A percentile compares a stretch with the other conserved stretches of the same genome.
phyloP scores from a whole-genome alignment of 2,888 invertebrate genomes.

The Gnatocerus cornutus region DNA sequence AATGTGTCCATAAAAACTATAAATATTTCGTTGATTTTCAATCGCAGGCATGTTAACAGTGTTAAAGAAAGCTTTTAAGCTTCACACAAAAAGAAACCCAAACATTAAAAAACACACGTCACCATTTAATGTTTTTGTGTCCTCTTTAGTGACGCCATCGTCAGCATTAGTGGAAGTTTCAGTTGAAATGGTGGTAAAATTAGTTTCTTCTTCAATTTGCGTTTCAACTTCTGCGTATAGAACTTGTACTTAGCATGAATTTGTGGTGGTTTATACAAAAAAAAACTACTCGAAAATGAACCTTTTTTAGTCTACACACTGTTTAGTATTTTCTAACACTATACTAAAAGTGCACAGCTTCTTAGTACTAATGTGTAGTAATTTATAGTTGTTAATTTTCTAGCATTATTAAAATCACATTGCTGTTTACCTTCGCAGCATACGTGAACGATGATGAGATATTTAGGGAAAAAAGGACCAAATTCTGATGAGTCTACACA shows the following conservation, averaged over 20 bases:
- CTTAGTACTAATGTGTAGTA: too few species aligned
- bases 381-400: background rate
- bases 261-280: background rate
- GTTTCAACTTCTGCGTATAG: slow-evolving; percentile 37
- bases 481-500: slow-evolving; percentile 19
- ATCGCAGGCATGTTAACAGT: too few species aligned
- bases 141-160: slow-evolving; percentile 16
- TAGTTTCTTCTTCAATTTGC: slow-evolving; percentile 44
- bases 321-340: too few species aligned
- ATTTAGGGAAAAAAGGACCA: slow-evolving; percentile 5
- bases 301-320: too few species aligned
- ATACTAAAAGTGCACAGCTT: too few species aligned
- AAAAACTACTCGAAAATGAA: slow-evolving; percentile 39
- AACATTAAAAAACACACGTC: slow-evolving; percentile 16
- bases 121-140: slow-evolving; percentile 23
- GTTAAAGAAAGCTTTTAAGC: background rate
- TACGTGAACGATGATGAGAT: slow-evolving; percentile 24
- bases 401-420: background rate
- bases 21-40: too few species aligned
- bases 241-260: slow-evolving; percentile 10
- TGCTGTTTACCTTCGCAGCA: slow-evolving; percentile 34
- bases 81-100: slow-evolving; percentile 4
- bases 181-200: slow-evolving; percentile 28
- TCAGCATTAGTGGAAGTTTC: slow-evolving; percentile 28
- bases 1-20: too few species aligned